A percentile compares a stretch with the other conserved stretches of the same genome.
Evolutionary conservation across 2,888 invertebrate species (phyloP).

Genomic region (Syrista parreyssii): DNA sequence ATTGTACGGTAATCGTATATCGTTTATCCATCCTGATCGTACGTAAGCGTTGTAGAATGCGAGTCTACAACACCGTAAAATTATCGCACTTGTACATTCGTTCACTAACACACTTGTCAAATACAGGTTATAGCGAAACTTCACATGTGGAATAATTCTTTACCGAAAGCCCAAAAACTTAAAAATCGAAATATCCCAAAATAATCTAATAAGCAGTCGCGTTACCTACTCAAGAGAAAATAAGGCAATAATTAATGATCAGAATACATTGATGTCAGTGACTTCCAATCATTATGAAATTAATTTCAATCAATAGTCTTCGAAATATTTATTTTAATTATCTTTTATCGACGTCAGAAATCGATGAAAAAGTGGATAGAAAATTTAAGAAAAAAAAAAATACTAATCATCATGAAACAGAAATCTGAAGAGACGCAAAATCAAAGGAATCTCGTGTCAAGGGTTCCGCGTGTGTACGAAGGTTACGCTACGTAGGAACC

Average conservation of each 20-base stretch:
- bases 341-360: not conserved
- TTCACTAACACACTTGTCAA: slow-evolving; percentile 51
- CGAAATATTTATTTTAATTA: not conserved
- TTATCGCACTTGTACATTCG: slow-evolving; percentile 58
- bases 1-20: slow-evolving; percentile 37
- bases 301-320: not conserved
- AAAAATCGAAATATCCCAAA: not conserved
- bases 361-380: not conserved
- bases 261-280: not conserved
- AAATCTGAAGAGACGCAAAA: slow-evolving; percentile 18
- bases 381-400: slow-evolving; percentile 3
- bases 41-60: slow-evolving; percentile 40
- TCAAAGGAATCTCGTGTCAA: slow-evolving; percentile 32
- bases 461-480: slow-evolving; percentile 31
- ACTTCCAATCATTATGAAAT: not conserved
- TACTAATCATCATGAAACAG: not conserved
- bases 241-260: not conserved
- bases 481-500: slow-evolving; percentile 34
- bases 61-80: slow-evolving; percentile 42
- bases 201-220: not conserved
- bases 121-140: slow-evolving; percentile 50
- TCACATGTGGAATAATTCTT: slow-evolving; percentile 12
- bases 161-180: not conserved
- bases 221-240: not conserved
- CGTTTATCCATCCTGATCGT: slow-evolving; percentile 44